phyloP scores from a whole-genome alignment of 2,113 vertebrate genomes.

The Micronycteris hirsuta region DNA sequence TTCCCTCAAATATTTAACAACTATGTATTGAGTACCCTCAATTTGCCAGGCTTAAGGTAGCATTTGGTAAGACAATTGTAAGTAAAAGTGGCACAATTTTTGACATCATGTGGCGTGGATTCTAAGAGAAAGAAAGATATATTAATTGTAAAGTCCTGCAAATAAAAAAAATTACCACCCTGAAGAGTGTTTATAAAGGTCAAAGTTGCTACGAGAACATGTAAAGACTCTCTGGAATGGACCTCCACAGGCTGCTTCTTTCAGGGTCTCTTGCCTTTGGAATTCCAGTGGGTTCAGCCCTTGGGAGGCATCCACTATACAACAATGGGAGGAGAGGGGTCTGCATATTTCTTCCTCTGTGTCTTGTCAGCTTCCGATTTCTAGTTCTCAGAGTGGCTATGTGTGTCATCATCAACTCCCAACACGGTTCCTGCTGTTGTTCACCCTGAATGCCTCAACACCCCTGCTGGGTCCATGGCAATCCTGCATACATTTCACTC shows the following conservation, averaged over 20 bases:
- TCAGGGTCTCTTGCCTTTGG: not conserved
- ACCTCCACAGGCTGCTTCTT: not conserved
- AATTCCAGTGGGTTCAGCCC: not conserved
- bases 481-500: not conserved
- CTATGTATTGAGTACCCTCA: not conserved
- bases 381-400: not conserved
- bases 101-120: not conserved
- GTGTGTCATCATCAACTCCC: not conserved
- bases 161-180: not conserved
- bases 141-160: not conserved
- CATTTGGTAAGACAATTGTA: not conserved
- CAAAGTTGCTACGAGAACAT: not conserved
- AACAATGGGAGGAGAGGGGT: not conserved
- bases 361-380: not conserved
- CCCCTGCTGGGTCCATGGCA: not conserved
- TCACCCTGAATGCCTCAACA: not conserved
- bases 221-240: not conserved
- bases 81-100: not conserved
- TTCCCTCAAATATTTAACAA: not conserved
- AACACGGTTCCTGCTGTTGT: not conserved
- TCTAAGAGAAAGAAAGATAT: not conserved
- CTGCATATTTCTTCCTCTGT: not conserved
- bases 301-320: rapidly evolving
- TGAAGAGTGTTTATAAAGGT: not conserved
- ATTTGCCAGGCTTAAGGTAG: not conserved